A percentile compares a stretch with the other conserved stretches of the same genome.
Conservation (phyloP, 2,113 vertebrate genomes). For the Mionectes macconnelli region DNA sequence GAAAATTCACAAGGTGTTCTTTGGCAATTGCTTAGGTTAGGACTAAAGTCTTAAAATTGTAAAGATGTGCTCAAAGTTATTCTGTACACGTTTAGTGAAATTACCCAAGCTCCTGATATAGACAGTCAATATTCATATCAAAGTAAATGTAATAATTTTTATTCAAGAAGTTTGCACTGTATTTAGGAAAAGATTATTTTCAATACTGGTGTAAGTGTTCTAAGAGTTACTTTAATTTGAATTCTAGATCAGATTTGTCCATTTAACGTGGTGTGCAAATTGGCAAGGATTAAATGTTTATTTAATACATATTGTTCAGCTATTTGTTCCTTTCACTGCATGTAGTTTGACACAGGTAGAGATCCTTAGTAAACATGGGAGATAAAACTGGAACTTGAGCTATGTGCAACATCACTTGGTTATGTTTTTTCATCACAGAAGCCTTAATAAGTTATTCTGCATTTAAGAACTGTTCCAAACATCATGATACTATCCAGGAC, state of each 20-base stretch:
- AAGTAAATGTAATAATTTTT: neutral
- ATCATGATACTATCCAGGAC: neutral
- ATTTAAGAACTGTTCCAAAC: neutral
- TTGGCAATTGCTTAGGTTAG: neutral
- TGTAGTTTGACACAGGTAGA: neutral
- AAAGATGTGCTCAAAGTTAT: neutral
- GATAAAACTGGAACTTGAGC: conserved; percentile 23
- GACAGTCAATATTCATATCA: neutral
- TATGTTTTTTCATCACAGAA: neutral
- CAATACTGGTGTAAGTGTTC: neutral
- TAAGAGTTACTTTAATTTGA: neutral
- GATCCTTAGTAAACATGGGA: neutral
- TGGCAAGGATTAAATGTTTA: neutral
- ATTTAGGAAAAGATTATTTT: neutral
- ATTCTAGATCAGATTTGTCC: neutral
- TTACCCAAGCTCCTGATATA: neutral
- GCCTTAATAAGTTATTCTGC: neutral
- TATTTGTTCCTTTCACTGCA: neutral
- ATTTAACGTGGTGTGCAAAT: neutral
- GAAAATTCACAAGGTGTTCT: neutral
- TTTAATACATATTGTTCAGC: neutral
- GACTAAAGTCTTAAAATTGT: neutral
- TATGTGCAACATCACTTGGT: neutral
- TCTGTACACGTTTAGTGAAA: neutral
- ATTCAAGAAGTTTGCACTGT: neutral